These are phyloP conservation scores for Vanacampus margaritifer DNA, from an alignment of 2,113 vertebrate species.

Conservation along the genomic window DNA sequence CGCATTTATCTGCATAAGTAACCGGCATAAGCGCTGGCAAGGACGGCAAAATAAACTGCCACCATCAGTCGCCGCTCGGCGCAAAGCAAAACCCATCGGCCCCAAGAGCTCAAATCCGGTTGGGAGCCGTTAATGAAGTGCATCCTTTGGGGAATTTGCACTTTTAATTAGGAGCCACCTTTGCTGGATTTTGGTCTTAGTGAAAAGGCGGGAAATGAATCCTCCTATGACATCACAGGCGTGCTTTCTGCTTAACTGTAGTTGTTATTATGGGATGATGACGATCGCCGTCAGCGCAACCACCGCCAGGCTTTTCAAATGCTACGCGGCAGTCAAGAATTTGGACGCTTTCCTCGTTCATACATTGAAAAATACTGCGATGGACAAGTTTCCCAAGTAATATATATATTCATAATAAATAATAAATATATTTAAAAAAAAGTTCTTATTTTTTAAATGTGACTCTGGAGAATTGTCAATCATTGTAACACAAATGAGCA, in stretches of 20 bases:
- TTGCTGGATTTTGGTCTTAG: conserved; percentile 69
- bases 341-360: no score
- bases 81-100: conserved; percentile 15
- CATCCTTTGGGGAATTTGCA: conserved; percentile 69
- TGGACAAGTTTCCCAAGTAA: no score
- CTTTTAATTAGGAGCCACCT: conserved; percentile 74
- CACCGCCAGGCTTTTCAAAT: neutral
- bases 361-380: no score
- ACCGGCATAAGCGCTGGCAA: no score
- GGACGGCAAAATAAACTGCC: no score
- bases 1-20: conserved; percentile 99
- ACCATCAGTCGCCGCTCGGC: conserved; percentile 50
- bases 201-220: conserved; percentile 74
- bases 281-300: conserved; percentile 13
- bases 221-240: conserved; percentile 67
- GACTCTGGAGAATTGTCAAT: no score
- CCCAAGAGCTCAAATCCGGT: conserved; percentile 69
- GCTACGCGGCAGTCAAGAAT: no score
- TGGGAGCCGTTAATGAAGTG: conserved; percentile 74
- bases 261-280: conserved; percentile 24
- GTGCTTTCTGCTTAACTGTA: conserved; percentile 37
- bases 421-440: no score
- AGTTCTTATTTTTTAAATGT: no score
- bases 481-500: no score
- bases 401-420: no score